These are phyloP conservation scores for Drosophila paranaensis DNA, from an alignment of 2,888 invertebrate genomes.

Conservation along the genomic window DNA sequence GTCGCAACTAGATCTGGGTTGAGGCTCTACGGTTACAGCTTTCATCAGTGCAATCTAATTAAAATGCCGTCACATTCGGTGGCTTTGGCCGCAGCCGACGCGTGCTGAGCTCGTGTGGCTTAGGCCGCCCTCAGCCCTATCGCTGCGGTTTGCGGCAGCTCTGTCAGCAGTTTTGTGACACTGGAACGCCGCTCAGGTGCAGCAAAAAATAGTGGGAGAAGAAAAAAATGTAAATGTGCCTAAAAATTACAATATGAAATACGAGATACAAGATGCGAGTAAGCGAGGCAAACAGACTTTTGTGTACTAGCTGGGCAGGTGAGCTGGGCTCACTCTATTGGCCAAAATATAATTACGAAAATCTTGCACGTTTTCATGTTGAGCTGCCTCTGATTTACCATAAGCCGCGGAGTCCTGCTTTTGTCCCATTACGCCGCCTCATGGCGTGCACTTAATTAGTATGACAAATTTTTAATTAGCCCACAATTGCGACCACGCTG, in stretches of 20 bases:
- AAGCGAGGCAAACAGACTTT: constrained; percentile 14
- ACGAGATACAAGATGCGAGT: background rate
- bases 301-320: constrained; percentile 1
- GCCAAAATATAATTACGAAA: constrained; percentile 62
- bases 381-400: constrained; percentile 49
- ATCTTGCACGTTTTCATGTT: constrained; percentile 37
- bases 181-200: constrained; percentile 50
- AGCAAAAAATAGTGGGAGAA: constrained; percentile 11
- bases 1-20: constrained; percentile 44
- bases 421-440: constrained; percentile 35
- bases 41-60: constrained; percentile 66
- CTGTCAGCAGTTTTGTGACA: constrained; percentile 63
- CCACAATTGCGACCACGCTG: constrained; percentile 65
- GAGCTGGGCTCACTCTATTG: constrained; percentile 31
- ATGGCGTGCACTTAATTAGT: constrained; percentile 74
- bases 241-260: constrained; percentile 60
- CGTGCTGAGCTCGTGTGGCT: constrained; percentile 38
- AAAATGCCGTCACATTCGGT: constrained; percentile 62
- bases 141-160: constrained; percentile 35
- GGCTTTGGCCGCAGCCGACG: constrained; percentile 33
- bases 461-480: constrained; percentile 80
- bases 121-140: constrained; percentile 10
- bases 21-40: constrained; percentile 34
- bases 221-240: constrained; percentile 67
- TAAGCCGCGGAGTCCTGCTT: constrained; percentile 41